Conservation (phyloP, 2,797 vertebrate species). For the Urocyon cinereoargenteus region DNA sequence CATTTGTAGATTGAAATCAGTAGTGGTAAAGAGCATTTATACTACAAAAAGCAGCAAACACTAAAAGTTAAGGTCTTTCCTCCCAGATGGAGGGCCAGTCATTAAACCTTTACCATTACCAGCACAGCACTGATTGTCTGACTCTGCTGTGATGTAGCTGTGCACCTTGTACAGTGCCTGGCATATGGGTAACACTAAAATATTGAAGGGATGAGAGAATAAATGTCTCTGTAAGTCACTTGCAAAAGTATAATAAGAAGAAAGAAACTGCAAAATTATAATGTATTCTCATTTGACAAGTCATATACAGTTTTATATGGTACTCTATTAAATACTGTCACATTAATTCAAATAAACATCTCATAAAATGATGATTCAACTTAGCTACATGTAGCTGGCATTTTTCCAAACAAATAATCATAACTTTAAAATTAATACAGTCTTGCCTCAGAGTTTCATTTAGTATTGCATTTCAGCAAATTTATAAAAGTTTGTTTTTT, state of each 20-base stretch:
- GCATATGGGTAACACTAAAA: background rate
- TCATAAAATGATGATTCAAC: constrained; percentile 68
- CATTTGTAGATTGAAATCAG: background rate
- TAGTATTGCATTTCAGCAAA: constrained; percentile 60
- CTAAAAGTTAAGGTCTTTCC: background rate
- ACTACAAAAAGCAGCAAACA: background rate
- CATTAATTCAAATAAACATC: constrained; percentile 74
- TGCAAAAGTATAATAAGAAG: background rate
- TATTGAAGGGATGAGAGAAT: background rate
- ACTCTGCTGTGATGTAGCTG: rapidly evolving
- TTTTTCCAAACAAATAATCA: constrained; percentile 67
- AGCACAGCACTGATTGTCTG: background rate
- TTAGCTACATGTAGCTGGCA: constrained; percentile 55
- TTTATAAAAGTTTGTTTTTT: constrained; percentile 24
- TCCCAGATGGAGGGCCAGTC: background rate
- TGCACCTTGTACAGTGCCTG: rapidly evolving
- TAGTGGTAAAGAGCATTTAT: background rate
- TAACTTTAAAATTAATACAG: constrained; percentile 44
- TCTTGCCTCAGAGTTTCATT: constrained; percentile 67
- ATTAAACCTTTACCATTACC: background rate
- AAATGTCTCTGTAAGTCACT: background rate
- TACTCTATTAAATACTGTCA: constrained; percentile 64
- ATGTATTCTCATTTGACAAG: constrained; percentile 32
- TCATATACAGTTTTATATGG: constrained; percentile 20
- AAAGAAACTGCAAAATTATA: background rate